These are phyloP conservation scores for Malurus leucopterus DNA, from an alignment of 2,797 vertebrate genomes.

Conservation along the genomic window DNA sequence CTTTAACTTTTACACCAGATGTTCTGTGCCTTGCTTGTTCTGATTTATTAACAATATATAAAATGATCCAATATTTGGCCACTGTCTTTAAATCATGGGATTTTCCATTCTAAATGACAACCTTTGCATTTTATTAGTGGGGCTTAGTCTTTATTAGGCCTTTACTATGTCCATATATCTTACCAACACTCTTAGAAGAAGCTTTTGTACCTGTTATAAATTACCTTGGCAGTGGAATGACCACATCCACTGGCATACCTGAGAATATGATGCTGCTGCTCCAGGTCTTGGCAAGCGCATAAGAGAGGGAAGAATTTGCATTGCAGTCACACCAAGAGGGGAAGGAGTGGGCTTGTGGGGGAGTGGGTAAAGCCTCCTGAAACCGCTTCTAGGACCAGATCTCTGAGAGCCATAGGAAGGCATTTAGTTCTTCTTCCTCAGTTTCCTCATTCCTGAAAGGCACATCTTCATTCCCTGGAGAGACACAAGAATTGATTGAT, in stretches of 20 bases:
- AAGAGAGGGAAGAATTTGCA: neutral
- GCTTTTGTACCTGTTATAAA: conserved; percentile 43
- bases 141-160: conserved; percentile 61
- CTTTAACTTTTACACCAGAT: conserved; percentile 3
- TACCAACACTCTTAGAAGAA: conserved; percentile 47
- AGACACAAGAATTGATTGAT: neutral
- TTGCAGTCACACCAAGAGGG: neutral
- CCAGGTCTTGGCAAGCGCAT: neutral
- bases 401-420: neutral
- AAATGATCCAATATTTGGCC: conserved; percentile 55
- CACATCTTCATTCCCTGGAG: neutral
- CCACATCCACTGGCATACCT: neutral
- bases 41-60: conserved; percentile 59
- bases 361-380: fast-evolving
- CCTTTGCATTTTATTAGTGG: conserved; percentile 62
- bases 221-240: conserved; percentile 29
- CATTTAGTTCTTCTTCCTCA: neutral
- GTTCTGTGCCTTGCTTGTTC: conserved; percentile 15
- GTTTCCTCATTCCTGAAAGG: neutral
- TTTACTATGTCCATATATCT: conserved; percentile 51
- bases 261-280: neutral
- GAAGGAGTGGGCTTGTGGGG: neutral
- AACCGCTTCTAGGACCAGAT: neutral
- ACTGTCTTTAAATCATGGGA: conserved; percentile 54
- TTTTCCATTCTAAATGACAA: conserved; percentile 67